Evolutionary conservation across 2,888 invertebrate species (phyloP), one percentile per base, ranked within the genome.

Genomic region (Anthophora plumipes): DNA sequence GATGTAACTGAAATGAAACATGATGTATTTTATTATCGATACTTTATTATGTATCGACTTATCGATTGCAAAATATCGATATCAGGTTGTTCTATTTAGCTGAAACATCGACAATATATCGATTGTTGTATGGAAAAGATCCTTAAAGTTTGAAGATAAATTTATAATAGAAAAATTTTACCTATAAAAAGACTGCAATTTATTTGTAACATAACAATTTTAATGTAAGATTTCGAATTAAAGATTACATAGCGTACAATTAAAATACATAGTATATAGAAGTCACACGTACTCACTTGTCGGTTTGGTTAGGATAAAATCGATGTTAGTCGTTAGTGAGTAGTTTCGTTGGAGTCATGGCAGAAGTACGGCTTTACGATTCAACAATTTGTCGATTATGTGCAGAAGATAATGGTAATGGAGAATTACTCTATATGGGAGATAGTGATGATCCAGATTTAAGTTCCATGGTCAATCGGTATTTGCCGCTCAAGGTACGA

Each of bases 331-430:
- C 70, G 80, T 73, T 73, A 59, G 68, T 22, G 68, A 52, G 43
- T 63, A 82, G 70, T 68, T 63, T 61, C 39, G 25, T 60, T 67
- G 60, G 31, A 48, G 77, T 80, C 84, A 92, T 92, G 92, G 89
- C 88, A 90, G 93, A 93, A 87, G 92, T 92, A 83, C 89, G 91
- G 92, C 95, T 96, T 89, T 95, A 95, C 92, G 95, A 96, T 94
- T 96, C 96, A 86, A 95, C 94, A 84, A 94, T 96, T 94, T 97
- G 97, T 94, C 95, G 97, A 94, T 95, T 97, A 93, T 97, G 97
- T 94, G 96, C 95, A 25, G 95, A 96, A 94, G 95, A 96, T 94
- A 96, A 96, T 94, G 94, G 95, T 88, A 96, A 96, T 92, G 96
- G 96, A 80, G 95, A 95, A 85, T 94, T 95, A 90, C 94, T 97